Base-by-base conservation (phyloP, 2,113 vertebrate genomes). In the Podarcis cretensis region DNA sequence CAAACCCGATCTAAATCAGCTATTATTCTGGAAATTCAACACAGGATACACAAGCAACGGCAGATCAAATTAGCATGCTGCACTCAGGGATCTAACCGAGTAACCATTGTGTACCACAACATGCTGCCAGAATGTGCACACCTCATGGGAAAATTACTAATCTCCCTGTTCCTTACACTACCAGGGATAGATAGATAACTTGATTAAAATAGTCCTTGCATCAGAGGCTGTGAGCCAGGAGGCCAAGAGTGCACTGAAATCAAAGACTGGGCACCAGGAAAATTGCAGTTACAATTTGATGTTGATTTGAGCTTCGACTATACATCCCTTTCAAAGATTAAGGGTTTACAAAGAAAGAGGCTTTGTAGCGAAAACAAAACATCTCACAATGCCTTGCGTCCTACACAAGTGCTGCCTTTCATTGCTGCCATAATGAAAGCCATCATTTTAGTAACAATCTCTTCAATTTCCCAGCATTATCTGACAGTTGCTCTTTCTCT, bases 401-500 rank as follows among this genome's bases (percentile, higher is more conserved):
- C 37, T 25, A 48, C 69, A 30, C 27, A 71, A 9, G 4, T 54
- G 30, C 40, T 37, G 30, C 13, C 18, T 54, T 69, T 27, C 76
- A 37, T 8, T 57, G 43, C 25, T 37, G 40, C 40, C 84, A 37
- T 63, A 37, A 30, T 54, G 27, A 7, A 27, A 9, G 75, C 40
- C 59, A 35, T 71, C 40, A 30, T 78, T 87, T 80, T 54, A 32
- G 6, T 5, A 71, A 35, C 37, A 54, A 13, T 48, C 54, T 32
- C 30, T 25, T 7, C 12, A 32, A 37, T 66, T 76, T 4, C 63
- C 30, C 77, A 20, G 57, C 35, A 21, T 74, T 74, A 63, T 87
- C 78, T 2, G 6, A 74, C 48, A 87, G 32, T 25, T 57, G 32
- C 43, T 75, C 73, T 85, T 73, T 77, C 71, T 91, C 87, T 80